Percentiles rank a stretch among this genome's conserved stretches.
Conservation (phyloP, 2,888 invertebrate species). For the Aquatica leii region DNA sequence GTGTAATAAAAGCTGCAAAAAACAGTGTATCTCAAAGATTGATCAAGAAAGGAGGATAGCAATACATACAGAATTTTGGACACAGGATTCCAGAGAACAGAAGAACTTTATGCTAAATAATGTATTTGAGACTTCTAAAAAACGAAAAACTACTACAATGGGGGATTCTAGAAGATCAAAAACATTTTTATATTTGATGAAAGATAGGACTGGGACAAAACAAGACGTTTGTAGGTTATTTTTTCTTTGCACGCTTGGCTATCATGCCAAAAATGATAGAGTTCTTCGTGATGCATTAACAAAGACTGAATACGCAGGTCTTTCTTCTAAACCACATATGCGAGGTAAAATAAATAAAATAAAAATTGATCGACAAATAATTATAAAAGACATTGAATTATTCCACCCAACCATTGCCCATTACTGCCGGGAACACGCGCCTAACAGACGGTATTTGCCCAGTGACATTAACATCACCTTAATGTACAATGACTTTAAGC, state of each 20-base stretch:
- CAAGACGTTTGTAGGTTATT: not conserved
- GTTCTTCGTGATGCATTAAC: not conserved
- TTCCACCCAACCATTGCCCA: conserved; percentile 3
- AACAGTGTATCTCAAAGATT: conserved; percentile 1
- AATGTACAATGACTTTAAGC: conserved; percentile 6
- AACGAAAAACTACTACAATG: not conserved
- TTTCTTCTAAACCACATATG: not conserved
- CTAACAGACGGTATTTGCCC: conserved; percentile 11
- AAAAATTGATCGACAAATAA: not conserved
- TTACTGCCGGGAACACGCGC: not conserved
- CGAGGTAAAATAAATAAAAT: not conserved
- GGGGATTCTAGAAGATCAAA: not conserved
- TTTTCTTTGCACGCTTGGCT: not conserved
- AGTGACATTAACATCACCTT: not conserved
- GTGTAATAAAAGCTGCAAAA: conserved; percentile 4
- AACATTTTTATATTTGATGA: not conserved
- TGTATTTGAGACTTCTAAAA: not conserved
- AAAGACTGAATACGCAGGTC: not conserved
- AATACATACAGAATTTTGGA: not conserved
- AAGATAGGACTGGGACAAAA: not conserved
- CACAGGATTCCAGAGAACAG: not conserved
- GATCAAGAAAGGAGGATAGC: conserved; percentile 11
- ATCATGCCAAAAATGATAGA: not conserved
- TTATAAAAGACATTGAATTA: conserved; percentile 2
- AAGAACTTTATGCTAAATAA: not conserved